Evolutionary conservation across 1,140 invertebrate genomes (phyloP), one percentile per base, ranked within the genome.

Genomic region (Bathynomus jamesi): DNA sequence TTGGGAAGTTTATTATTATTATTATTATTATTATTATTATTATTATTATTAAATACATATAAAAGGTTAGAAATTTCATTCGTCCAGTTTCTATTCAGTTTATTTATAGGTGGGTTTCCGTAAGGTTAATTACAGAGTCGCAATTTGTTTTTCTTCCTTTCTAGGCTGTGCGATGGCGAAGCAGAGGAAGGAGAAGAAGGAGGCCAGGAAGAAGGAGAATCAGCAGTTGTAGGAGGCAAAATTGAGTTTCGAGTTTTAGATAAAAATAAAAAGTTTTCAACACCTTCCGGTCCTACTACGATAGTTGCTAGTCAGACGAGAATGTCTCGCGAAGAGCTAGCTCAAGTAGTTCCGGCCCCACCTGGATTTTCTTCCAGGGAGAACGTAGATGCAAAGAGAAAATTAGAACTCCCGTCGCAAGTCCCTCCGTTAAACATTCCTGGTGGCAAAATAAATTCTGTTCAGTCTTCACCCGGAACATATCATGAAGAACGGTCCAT

Each of bases 401-500:
- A 68, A 13, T 69, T 69, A 8, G 32, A 67, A 62, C 72, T 68
- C n/a, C 24, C 61, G 65, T 71, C 74, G 64, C 61, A 69, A 46
- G 53, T 73, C 28, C 31, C 66, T 28, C 67, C 71, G 53, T 69
- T 71, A 31, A 70, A 75, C 13, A 68, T 66, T 65, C 67, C 72
- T 21, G 61, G 70, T 32, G 53, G 65, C 61, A 77, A 76, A 67
- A 64, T 68, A 60, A 62, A 69, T 32, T 71, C 73, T 69, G 65
- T 71, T 29, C 70, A 75, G 25, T 72, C 72, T 61, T 76, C 77
- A 61, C 75, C 76, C 29, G 62, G 70, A 11, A 66, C 74, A 8
- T 60, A 70, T 21, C 72, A 53, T 21, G 76, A 78, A 21, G 78
- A 78, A 61, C 73, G 77, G 32, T 78, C 78, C 61, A 71, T 79